A percentile compares a stretch with the other conserved stretches of the same genome.
phyloP scores from a whole-genome alignment of 2,113 vertebrate species.

The Leptobrachium leishanense region DNA sequence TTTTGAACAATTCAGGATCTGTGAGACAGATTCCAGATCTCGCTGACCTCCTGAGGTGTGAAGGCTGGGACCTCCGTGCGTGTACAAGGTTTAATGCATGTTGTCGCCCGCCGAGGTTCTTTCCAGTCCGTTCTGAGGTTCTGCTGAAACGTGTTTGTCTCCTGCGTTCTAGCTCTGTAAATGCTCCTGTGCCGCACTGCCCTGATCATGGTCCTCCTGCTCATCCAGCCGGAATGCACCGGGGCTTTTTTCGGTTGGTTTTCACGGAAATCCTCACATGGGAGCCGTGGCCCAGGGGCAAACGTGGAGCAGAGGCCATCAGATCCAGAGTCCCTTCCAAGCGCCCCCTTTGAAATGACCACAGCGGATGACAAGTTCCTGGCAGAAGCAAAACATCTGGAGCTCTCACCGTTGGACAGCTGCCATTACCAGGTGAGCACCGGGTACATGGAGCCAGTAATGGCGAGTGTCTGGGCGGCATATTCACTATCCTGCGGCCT shows the following conservation, averaged over 20 bases:
- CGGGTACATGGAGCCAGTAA: not conserved
- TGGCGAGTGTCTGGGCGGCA: too few species aligned
- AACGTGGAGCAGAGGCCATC: not conserved
- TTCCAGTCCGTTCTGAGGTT: too few species aligned
- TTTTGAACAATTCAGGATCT: too few species aligned
- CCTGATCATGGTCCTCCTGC: not conserved
- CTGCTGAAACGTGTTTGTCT: too few species aligned
- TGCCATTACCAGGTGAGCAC: conserved; percentile 58
- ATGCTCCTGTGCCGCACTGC: conserved; percentile 4
- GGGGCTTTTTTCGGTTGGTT: conserved; percentile 41
- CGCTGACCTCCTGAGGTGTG: too few species aligned
- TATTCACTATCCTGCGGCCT: too few species aligned
- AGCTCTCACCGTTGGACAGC: conserved; percentile 60
- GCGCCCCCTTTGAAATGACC: conserved; percentile 61
- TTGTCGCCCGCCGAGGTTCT: too few species aligned
- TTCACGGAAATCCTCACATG: not conserved
- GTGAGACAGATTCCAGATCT: too few species aligned
- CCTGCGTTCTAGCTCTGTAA: too few species aligned
- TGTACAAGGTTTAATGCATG: too few species aligned
- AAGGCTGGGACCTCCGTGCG: too few species aligned
- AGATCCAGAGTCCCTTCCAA: fast-evolving
- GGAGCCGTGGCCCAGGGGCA: not conserved
- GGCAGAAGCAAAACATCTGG: conserved; percentile 59
- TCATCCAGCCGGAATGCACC: fast-evolving
- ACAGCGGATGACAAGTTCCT: conserved; percentile 62